Percentiles rank a stretch among this genome's conserved stretches.
These are phyloP conservation scores for Coelinius sp. DNA, from an alignment of 2,888 invertebrate genomes.

Conservation along the genomic window DNA sequence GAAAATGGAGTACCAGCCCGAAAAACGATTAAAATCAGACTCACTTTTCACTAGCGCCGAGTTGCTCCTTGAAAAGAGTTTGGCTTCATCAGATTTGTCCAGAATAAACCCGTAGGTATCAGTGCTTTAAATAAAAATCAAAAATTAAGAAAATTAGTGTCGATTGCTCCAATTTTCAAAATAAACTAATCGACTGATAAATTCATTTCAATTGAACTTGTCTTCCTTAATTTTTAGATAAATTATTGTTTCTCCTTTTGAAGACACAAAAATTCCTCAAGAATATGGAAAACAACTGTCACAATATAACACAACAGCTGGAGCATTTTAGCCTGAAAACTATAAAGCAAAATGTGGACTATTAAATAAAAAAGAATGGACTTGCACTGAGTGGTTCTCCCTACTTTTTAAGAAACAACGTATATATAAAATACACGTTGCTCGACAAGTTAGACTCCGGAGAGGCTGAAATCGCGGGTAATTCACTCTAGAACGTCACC, in stretches of 20 bases:
- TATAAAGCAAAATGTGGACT: background rate
- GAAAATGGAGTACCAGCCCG: no score
- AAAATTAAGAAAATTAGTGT: no score
- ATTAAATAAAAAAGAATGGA: background rate
- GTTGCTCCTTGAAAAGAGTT: no score
- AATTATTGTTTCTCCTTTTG: background rate
- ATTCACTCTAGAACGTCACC: constrained; percentile 30
- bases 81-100: no score
- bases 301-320: background rate
- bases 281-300: background rate
- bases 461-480: constrained; percentile 28
- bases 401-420: background rate
- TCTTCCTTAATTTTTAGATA: background rate
- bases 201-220: no score
- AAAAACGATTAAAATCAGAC: no score
- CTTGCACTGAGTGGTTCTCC: background rate
- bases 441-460: constrained; percentile 11
- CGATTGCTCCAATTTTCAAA: no score
- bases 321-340: background rate
- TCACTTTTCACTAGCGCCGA: no score
- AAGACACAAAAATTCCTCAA: background rate
- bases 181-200: no score
- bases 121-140: no score
- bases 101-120: no score
- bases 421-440: background rate